These are phyloP conservation scores for Corythornis vintsioides DNA, from an alignment of 2,113 vertebrate genomes.

Conservation along the genomic window DNA sequence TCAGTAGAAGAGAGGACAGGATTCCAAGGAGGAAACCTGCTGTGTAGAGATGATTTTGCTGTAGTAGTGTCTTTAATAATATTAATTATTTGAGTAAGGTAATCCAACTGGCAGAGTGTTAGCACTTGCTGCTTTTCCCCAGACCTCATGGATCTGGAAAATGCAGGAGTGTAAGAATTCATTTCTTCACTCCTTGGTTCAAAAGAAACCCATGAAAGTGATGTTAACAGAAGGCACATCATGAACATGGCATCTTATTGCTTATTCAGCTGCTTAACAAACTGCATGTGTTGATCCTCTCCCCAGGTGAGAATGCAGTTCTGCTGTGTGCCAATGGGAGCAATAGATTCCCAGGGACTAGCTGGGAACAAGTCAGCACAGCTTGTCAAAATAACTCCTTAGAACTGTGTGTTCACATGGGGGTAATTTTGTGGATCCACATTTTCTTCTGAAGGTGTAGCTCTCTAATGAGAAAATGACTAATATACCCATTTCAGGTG, in stretches of 20 bases:
- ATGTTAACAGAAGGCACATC: conserved; percentile 5
- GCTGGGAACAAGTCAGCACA: not conserved
- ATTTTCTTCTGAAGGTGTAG: conserved; percentile 60
- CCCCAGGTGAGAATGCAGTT: not conserved
- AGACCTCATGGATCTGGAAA: not conserved
- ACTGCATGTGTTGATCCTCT: conserved; percentile 9
- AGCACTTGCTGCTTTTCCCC: not conserved
- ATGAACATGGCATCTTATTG: not conserved
- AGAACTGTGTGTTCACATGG: conserved; percentile 54
- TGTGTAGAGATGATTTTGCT: not conserved
- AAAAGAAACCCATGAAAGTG: not conserved
- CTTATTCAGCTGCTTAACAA: conserved; percentile 36
- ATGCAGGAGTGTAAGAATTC: not conserved
- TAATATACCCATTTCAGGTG: conserved; percentile 32
- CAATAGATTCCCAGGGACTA: conserved; percentile 35
- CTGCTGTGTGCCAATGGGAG: conserved; percentile 35
- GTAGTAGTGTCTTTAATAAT: not conserved
- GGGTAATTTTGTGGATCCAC: conserved; percentile 55
- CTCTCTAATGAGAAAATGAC: conserved; percentile 65
- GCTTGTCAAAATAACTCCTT: conserved; percentile 62
- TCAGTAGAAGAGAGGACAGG: not conserved
- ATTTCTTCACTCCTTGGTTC: not conserved
- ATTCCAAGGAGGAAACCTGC: not conserved
- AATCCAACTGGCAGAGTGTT: not conserved
- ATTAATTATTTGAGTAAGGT: not conserved